These are phyloP conservation scores for Notiomystis cincta DNA, from an alignment of 2,113 vertebrate genomes.

Conservation along the genomic window DNA sequence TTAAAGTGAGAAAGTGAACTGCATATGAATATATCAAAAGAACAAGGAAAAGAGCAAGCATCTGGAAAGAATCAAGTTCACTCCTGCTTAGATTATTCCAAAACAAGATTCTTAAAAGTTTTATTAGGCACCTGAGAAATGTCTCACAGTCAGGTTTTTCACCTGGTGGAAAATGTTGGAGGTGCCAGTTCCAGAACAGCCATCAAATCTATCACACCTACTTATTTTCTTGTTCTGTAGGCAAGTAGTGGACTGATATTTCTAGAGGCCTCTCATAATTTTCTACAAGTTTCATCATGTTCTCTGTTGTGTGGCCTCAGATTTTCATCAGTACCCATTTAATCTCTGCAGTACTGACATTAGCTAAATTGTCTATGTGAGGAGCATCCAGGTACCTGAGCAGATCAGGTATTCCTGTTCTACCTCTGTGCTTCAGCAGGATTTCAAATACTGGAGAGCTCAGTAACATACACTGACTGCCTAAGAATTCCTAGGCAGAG, in stretches of 20 bases:
- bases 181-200: constrained; percentile 12
- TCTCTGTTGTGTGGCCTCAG: background rate
- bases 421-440: background rate
- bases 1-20: constrained; percentile 28
- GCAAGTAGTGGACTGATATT: background rate
- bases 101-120: constrained; percentile 40
- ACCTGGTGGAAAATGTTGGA: constrained; percentile 58
- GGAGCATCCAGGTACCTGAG: background rate
- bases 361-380: background rate
- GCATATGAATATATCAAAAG: background rate
- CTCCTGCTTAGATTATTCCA: constrained; percentile 32
- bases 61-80: constrained; percentile 60
- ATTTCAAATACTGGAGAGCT: background rate
- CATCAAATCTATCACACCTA: constrained; percentile 47
- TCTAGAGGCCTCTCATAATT: background rate
- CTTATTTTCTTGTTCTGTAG: constrained; percentile 30
- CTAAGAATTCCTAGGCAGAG: background rate
- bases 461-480: background rate
- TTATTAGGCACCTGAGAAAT: constrained; percentile 58
- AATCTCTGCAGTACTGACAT: background rate
- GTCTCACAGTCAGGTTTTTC: constrained; percentile 40
- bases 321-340: background rate
- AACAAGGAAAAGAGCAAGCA: constrained; percentile 16
- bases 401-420: rapidly evolving
- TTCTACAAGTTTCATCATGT: background rate